phyloP scores from a whole-genome alignment of 2,888 invertebrate genomes.

The Nebria brevicollis region DNA sequence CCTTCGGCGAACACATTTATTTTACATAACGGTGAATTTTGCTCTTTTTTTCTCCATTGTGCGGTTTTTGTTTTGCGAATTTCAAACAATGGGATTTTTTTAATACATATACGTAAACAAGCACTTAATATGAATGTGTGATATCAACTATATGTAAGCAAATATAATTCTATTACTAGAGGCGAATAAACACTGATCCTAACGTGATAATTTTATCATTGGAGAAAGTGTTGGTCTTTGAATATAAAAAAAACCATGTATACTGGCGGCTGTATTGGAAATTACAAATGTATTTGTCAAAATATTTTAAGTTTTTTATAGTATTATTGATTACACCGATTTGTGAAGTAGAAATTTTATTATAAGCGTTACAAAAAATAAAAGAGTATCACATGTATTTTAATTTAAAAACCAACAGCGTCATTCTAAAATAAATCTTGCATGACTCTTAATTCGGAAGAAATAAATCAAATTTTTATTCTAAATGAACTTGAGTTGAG shows the following conservation, averaged over 20 bases:
- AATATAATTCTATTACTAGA: not conserved
- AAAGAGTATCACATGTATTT: too few species aligned
- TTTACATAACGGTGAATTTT: slow-evolving; percentile 15
- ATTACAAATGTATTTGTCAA: not conserved
- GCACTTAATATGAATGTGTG: not conserved
- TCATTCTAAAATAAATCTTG: too few species aligned
- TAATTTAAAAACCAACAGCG: too few species aligned
- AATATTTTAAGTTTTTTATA: not conserved
- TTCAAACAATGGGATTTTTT: slow-evolving; percentile 10
- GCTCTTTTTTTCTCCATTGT: not conserved
- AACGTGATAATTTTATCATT: not conserved
- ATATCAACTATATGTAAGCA: not conserved
- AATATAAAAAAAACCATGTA: not conserved
- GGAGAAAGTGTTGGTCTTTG: slow-evolving; percentile 1
- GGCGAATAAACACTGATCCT: not conserved
- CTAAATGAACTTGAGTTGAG: too few species aligned
- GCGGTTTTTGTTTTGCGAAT: not conserved
- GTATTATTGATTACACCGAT: not conserved
- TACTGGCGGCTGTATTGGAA: not conserved
- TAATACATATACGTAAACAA: not conserved
- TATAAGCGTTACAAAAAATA: too few species aligned
- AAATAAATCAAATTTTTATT: too few species aligned
- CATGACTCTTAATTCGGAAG: too few species aligned
- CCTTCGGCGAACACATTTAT: not conserved
- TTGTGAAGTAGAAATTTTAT: not conserved